Conservation (phyloP, 2,113 vertebrate genomes). For the Brachyistius frenatus region DNA sequence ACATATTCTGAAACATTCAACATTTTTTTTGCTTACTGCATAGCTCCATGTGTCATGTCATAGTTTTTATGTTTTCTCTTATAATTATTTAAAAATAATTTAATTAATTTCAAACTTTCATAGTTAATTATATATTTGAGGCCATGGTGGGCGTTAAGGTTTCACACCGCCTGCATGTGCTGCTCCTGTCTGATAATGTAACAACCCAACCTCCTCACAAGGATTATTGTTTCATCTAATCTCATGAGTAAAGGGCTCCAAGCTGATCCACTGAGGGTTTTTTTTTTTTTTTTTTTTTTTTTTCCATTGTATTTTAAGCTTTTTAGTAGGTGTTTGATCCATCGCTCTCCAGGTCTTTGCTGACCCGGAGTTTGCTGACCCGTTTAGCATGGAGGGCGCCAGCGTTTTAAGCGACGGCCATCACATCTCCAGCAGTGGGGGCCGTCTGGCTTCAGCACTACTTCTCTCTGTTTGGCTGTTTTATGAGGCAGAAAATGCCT, state of each 20-base stretch:
- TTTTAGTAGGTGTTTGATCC: constrained; percentile 47
- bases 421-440: constrained; percentile 20
- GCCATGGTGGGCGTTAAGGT: not conserved
- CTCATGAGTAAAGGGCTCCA: constrained; percentile 3
- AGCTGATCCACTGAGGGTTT: constrained; percentile 25
- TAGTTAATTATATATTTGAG: not conserved
- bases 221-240: constrained; percentile 55
- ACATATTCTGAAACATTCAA: too few species aligned
- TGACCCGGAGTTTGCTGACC: constrained; percentile 53
- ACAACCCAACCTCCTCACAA: constrained; percentile 12
- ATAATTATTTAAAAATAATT: not conserved
- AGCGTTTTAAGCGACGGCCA: constrained; percentile 27
- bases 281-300: constrained; percentile 10
- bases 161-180: not conserved
- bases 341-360: constrained; percentile 43
- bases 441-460: constrained; percentile 32
- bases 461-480: constrained; percentile 65
- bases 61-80: too few species aligned
- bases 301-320: constrained; percentile 40
- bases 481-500: constrained; percentile 70
- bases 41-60: too few species aligned
- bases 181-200: constrained; percentile 17
- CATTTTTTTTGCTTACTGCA: too few species aligned
- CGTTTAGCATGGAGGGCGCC: constrained; percentile 15
- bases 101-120: not conserved